Evolutionary conservation across 2,888 invertebrate genomes (phyloP).

Genomic region (Cheilosia grossa): DNA sequence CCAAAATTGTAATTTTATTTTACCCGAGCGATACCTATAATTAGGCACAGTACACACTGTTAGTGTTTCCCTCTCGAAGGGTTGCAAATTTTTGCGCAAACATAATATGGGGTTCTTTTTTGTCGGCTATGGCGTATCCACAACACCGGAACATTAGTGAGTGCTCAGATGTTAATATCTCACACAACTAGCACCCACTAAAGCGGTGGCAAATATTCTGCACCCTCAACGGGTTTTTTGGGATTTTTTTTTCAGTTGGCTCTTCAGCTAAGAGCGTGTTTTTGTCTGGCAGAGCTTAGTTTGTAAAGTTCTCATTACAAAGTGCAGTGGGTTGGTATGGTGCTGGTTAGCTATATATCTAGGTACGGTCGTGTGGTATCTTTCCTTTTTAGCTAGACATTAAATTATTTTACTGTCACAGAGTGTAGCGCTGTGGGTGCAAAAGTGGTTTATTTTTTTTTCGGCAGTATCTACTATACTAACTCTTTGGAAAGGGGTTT

Average conservation of each 20-base stretch:
- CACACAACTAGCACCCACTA: slow-evolving; percentile 65
- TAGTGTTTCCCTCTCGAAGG: slow-evolving; percentile 22
- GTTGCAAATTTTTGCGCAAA: slow-evolving; percentile 57
- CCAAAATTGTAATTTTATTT: slow-evolving; percentile 64
- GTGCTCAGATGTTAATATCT: slow-evolving; percentile 30
- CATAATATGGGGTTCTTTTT: slow-evolving; percentile 39
- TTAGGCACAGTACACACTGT: slow-evolving; percentile 47
- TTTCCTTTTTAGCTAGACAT: slow-evolving; percentile 59
- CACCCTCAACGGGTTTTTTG: slow-evolving; percentile 48
- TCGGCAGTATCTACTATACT: neutral
- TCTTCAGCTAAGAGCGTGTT: slow-evolving; percentile 24
- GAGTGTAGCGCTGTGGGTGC: slow-evolving; percentile 40
- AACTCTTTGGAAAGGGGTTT: neutral
- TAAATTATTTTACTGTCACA: slow-evolving; percentile 73
- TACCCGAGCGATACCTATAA: slow-evolving; percentile 61
- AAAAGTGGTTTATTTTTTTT: slow-evolving; percentile 49
- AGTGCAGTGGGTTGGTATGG: slow-evolving; percentile 18
- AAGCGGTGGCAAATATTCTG: slow-evolving; percentile 62
- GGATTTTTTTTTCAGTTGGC: slow-evolving; percentile 2
- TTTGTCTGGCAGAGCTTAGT: slow-evolving; percentile 49
- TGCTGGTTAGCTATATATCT: neutral
- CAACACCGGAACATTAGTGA: slow-evolving; percentile 67
- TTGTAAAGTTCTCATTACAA: slow-evolving; percentile 72
- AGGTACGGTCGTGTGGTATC: slow-evolving; percentile 46
- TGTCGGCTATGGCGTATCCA: slow-evolving; percentile 23